Conservation (phyloP, 2,797 vertebrate genomes). For the Hephaestus fuliginosus region DNA sequence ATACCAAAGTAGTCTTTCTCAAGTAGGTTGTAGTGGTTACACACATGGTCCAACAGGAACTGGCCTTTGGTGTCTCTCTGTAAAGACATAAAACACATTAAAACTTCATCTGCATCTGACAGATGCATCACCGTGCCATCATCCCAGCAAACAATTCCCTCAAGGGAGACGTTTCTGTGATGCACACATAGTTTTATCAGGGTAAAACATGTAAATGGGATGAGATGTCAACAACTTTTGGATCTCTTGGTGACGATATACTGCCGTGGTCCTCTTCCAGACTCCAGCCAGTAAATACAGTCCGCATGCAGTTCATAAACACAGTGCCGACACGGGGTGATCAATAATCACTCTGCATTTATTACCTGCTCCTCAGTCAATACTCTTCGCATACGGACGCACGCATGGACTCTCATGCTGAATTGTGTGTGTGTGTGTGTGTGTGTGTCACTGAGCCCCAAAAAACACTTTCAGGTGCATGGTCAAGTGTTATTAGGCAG, state of each 20-base stretch:
- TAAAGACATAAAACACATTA: slow-evolving; percentile 70
- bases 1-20: slow-evolving; percentile 99
- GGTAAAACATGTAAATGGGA: slow-evolving; percentile 12
- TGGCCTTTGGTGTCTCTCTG: slow-evolving; percentile 98
- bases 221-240: slow-evolving; percentile 26
- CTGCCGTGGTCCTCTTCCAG: slow-evolving; percentile 21
- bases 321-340: slow-evolving; percentile 32
- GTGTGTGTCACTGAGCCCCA: background rate
- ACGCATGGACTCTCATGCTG: background rate
- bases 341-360: slow-evolving; percentile 71
- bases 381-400: slow-evolving; percentile 39
- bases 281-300: slow-evolving; percentile 46
- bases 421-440: background rate
- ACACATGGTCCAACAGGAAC: slow-evolving; percentile 96
- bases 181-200: slow-evolving; percentile 9
- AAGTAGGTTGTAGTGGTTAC: slow-evolving; percentile 97
- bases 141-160: slow-evolving; percentile 19
- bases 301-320: slow-evolving; percentile 49
- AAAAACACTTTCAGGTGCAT: background rate
- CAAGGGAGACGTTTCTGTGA: slow-evolving; percentile 29
- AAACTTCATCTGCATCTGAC: slow-evolving; percentile 11
- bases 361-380: slow-evolving; percentile 56
- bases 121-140: background rate
- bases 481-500: background rate
- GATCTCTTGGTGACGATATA: slow-evolving; percentile 21